These are phyloP conservation scores for Epizoanthus scotinus DNA, from an alignment of 92 coral and sea anemone genomes.

Conservation along the genomic window DNA sequence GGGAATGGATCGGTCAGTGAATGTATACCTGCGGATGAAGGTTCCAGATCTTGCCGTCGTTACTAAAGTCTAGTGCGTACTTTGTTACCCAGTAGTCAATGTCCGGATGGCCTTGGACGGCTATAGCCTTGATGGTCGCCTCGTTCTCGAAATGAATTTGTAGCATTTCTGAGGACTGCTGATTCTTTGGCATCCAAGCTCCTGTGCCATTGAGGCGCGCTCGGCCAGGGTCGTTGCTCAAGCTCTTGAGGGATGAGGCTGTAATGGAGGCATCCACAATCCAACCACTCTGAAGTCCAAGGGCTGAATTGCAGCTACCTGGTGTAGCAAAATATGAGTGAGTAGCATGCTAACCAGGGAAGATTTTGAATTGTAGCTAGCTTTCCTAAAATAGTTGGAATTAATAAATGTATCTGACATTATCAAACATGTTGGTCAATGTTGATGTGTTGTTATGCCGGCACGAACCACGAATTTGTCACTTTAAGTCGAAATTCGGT, in stretches of 20 bases:
- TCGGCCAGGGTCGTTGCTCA: conserved; percentile 72
- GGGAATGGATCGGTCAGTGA: too few relatives aligned
- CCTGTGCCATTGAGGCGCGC: conserved; percentile 85
- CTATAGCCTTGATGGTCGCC: conserved; percentile 72
- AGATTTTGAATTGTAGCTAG: too few relatives aligned
- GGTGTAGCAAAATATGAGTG: too few relatives aligned
- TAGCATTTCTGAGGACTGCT: conserved; percentile 60
- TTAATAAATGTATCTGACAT: too few relatives aligned
- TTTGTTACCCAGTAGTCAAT: conserved; percentile 71
- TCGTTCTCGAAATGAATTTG: conserved; percentile 71
- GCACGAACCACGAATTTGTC: too few relatives aligned
- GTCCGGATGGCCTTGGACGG: conserved; percentile 80
- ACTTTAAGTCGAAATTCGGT: too few relatives aligned
- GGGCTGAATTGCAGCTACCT: conserved; percentile 53
- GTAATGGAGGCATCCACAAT: conserved; percentile 68
- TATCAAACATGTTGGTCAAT: too few relatives aligned
- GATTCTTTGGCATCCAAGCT: conserved; percentile 82
- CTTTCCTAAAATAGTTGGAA: too few relatives aligned
- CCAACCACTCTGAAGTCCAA: conserved; percentile 82
- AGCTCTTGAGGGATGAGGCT: conserved; percentile 68
- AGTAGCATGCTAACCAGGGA: too few relatives aligned
- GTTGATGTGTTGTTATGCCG: too few relatives aligned
- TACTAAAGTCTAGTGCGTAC: conserved; percentile 64
- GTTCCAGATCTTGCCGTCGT: conserved; percentile 68
- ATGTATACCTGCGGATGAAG: conserved; percentile 62